Evolutionary conservation across 2,113 vertebrate species (phyloP), one percentile per base, ranked within the genome.

Genomic region (Copsychus sechellarum): DNA sequence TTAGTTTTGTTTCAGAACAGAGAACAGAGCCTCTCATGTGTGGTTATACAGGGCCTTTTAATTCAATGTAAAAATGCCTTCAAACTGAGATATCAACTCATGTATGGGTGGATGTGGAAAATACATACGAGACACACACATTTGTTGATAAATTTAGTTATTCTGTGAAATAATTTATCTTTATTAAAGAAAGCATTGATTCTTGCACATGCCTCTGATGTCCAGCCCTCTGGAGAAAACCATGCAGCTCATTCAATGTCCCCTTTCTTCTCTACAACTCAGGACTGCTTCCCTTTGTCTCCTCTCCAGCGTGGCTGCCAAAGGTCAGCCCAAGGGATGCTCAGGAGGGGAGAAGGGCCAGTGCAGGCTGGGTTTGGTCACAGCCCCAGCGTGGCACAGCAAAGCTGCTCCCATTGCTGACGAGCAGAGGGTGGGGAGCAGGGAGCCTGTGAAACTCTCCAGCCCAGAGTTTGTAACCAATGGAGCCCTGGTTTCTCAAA

Each of bases 401-500:
- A 94, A 78, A 97, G 73, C 90, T 65, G 42, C 91, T 90, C 93
- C 45, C 54, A 58, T 12, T 71, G 86, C 91, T 97, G 71, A 94
- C 42, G 76, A 93, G 92, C 67, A 25, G 81, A 93, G 96, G 78
- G 71, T 90, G 88, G 81, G 81, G 91, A 96, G 93, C 90, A 93
- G 66, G 66, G 53, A 96, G 76, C 69, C 81, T 92, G 78, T 64
- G 90, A 78, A 88, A 93, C 72, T 61, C 85, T 94, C 34, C 74
- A 91, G 96, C 73, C 36, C 61, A 65, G 88, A 95, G 85, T 91
- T 79, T 86, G 21, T 89, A 96, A 96, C 95, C 96, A 94, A 36
- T 85, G 88, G 93, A 96, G 83, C 78, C 64, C 92, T 73, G 73
- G 72, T 76, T 97, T 95, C 96, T 97, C 95, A 95, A 97, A 97